Conservation (phyloP, 1,140 invertebrate genomes). For the Linepithema humile region DNA sequence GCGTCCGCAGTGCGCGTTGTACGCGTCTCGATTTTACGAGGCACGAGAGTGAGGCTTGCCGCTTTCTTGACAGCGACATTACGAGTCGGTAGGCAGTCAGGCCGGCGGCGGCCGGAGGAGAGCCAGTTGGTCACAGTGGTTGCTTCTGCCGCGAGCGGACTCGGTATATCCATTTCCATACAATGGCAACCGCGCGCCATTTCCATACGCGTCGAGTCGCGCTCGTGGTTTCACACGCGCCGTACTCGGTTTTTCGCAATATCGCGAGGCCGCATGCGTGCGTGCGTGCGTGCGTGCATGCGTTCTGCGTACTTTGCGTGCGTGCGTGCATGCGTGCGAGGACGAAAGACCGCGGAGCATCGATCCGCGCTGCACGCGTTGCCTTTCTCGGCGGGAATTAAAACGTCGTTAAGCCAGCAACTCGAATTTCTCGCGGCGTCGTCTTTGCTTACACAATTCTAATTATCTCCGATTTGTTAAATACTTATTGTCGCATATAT, state of each 20-base stretch:
- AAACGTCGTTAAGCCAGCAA: conserved; percentile 32
- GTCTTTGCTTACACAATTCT: conserved; percentile 4
- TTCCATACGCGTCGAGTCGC: conserved; percentile 80
- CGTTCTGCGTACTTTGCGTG: no score
- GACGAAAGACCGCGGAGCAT: conserved; percentile 35
- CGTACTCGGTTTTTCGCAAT: conserved; percentile 70
- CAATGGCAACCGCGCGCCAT: conserved; percentile 74
- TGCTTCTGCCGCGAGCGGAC: conserved; percentile 74
- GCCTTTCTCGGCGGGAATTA: conserved; percentile 45
- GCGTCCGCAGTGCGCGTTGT: conserved; percentile 49
- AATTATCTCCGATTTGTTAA: conserved; percentile 2
- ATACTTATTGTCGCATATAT: no score
- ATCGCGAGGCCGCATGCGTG: conserved; percentile 19
- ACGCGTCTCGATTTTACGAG: conserved; percentile 79
- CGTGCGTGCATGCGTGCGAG: conserved; percentile 28
- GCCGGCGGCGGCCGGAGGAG: conserved; percentile 60
- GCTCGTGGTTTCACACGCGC: conserved; percentile 79
- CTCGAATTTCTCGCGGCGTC: conserved; percentile 34
- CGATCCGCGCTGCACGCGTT: conserved; percentile 34
- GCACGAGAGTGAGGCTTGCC: conserved; percentile 75
- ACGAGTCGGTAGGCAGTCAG: conserved; percentile 64
- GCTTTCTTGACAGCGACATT: conserved; percentile 82
- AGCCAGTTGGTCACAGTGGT: conserved; percentile 80
- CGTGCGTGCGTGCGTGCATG: conserved; percentile 23
- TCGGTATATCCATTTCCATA: conserved; percentile 75